Conservation (phyloP, 2,113 vertebrate species). For the Passer montanus region DNA sequence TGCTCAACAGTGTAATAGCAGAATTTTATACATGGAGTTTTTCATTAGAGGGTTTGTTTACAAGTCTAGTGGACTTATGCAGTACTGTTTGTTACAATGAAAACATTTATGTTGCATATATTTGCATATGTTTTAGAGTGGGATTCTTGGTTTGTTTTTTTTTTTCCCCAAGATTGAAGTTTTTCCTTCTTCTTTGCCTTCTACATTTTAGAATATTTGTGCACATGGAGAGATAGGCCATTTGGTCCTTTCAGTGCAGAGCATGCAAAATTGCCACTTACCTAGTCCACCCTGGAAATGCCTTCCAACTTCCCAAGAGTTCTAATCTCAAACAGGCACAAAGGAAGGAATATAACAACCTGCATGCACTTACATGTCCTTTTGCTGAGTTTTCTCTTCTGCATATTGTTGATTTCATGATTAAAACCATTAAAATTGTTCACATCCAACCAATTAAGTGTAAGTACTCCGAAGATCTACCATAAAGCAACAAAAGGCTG, state of each 20-base stretch:
- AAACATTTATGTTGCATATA: background rate
- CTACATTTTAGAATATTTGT: background rate
- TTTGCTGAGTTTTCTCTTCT: conserved; percentile 38
- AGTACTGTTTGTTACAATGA: background rate
- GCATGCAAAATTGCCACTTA: background rate
- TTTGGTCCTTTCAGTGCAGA: background rate
- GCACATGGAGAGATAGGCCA: accelerated
- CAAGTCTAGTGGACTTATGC: background rate
- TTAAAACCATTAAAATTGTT: conserved; percentile 42
- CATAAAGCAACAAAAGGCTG: conserved; percentile 39
- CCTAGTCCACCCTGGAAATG: background rate
- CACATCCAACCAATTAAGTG: conserved; percentile 30
- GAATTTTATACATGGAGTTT: background rate
- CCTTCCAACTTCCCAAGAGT: background rate
- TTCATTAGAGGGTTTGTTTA: background rate
- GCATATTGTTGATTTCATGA: conserved; percentile 24
- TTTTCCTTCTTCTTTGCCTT: background rate
- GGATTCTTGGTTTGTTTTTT: no score
- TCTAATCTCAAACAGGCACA: background rate
- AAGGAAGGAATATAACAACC: background rate
- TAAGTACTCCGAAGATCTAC: conserved; percentile 2
- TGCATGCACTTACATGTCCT: background rate
- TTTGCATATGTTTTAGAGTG: background rate
- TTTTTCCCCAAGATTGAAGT: background rate
- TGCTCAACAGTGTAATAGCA: background rate